Percentiles rank a stretch among this genome's conserved stretches.
Evolutionary conservation across 2,888 invertebrate genomes (phyloP).

Genomic region (Volucella inflata): DNA sequence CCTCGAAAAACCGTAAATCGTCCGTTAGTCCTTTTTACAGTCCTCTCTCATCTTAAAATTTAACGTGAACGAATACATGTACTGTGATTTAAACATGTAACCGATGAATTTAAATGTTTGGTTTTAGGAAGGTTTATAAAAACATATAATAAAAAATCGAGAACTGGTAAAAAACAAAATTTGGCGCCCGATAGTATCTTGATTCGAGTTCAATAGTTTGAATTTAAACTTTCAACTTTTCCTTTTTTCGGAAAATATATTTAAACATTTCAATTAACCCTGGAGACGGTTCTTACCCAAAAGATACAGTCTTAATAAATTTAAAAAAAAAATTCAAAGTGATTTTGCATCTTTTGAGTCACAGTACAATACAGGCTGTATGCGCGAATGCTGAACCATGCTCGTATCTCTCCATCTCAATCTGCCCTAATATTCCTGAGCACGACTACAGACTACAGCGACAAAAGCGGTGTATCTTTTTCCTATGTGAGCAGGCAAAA

Average conservation of each 20-base stretch:
- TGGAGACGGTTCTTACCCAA: no score
- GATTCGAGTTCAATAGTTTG: no score
- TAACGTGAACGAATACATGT: constrained; percentile 29
- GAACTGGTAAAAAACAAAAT: no score
- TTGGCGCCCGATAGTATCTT: no score
- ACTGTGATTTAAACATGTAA: constrained; percentile 45
- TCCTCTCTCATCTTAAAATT: constrained; percentile 44
- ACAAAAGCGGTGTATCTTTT: constrained; percentile 69
- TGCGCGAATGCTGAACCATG: constrained; percentile 59
- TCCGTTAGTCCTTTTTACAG: constrained; percentile 50
- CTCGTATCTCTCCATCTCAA: constrained; percentile 65
- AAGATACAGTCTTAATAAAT: neutral
- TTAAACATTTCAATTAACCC: no score
- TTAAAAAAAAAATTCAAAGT: neutral
- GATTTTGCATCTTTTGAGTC: constrained; percentile 42
- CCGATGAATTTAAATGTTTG: no score
- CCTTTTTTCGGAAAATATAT: neutral
- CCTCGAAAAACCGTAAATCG: constrained; percentile 75
- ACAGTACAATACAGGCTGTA: constrained; percentile 51
- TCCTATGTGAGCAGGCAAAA: constrained; percentile 64
- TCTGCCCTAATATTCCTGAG: constrained; percentile 70
- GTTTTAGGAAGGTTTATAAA: no score
- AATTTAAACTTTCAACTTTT: neutral
- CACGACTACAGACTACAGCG: constrained; percentile 54
- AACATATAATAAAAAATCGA: no score